A percentile compares a stretch with the other conserved stretches of the same genome.
phyloP scores from a whole-genome alignment of 1,140 invertebrate genomes.

The Sarcophaga bullata region DNA sequence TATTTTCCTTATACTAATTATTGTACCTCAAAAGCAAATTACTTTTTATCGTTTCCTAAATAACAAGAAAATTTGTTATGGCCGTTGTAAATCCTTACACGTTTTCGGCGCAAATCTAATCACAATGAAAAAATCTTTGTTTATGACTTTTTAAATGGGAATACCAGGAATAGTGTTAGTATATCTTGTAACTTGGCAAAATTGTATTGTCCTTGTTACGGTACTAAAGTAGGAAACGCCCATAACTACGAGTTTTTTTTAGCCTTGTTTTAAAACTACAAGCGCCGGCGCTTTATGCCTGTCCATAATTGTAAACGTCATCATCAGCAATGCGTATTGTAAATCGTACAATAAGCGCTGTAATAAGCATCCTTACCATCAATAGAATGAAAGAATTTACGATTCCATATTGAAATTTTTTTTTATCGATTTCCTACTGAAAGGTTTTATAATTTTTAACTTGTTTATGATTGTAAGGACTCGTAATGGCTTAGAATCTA shows the following conservation, averaged over 20 bases:
- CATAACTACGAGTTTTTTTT: no score
- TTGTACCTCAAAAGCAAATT: no score
- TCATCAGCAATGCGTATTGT: background rate
- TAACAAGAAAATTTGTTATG: constrained; percentile 49
- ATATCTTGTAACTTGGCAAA: constrained; percentile 56
- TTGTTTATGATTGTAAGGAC: background rate
- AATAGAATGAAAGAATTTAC: no score
- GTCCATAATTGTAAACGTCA: constrained; percentile 37
- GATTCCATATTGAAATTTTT: background rate
- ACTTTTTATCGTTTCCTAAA: no score
- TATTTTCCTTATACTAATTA: no score
- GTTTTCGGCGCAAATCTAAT: constrained; percentile 49
- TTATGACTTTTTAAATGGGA: constrained; percentile 40
- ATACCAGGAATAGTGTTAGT: constrained; percentile 34
- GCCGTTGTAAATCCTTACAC: constrained; percentile 14
- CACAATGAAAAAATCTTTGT: constrained; percentile 61
- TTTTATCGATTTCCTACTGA: background rate
- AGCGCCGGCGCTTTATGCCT: constrained; percentile 47
- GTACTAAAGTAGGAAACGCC: constrained; percentile 21
- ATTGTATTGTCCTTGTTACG: constrained; percentile 54
- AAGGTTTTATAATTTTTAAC: background rate
- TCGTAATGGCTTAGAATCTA: background rate
- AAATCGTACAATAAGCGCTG: constrained; percentile 56
- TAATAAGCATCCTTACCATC: constrained; percentile 46
- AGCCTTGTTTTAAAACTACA: background rate